A percentile compares a stretch with the other conserved stretches of the same genome.
These are phyloP conservation scores for Nematopogon swammerdamellus DNA, from an alignment of 2,888 invertebrate genomes.

Conservation along the genomic window DNA sequence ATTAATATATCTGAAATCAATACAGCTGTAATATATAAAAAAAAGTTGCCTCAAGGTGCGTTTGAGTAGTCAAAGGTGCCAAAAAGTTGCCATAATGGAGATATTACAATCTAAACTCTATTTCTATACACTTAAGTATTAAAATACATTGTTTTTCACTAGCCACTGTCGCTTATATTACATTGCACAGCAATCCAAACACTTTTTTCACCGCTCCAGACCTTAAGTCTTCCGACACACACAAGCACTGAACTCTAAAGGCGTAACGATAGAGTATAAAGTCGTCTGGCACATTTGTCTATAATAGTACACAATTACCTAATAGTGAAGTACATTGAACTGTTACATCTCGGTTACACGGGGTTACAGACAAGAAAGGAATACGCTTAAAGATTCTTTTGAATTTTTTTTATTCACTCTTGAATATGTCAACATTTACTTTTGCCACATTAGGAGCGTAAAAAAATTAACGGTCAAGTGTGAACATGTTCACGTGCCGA, in stretches of 20 bases:
- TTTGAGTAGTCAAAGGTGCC: neutral
- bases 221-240: no score
- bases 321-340: conserved; percentile 4
- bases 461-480: no score
- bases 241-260: neutral
- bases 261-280: neutral
- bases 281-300: neutral
- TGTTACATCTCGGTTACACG: neutral
- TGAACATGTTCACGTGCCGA: no score
- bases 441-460: no score
- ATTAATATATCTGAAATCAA: no score
- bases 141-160: neutral
- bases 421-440: neutral
- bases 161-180: neutral
- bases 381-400: neutral
- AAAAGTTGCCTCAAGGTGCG: no score
- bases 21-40: no score
- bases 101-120: neutral
- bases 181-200: neutral
- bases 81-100: no score
- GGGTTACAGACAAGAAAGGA: neutral
- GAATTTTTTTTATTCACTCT: neutral
- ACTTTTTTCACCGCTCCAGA: no score
- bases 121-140: neutral
- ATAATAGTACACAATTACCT: neutral